Base-by-base conservation (phyloP, 2,797 vertebrate species). In the Micrastur ruficollis region DNA sequence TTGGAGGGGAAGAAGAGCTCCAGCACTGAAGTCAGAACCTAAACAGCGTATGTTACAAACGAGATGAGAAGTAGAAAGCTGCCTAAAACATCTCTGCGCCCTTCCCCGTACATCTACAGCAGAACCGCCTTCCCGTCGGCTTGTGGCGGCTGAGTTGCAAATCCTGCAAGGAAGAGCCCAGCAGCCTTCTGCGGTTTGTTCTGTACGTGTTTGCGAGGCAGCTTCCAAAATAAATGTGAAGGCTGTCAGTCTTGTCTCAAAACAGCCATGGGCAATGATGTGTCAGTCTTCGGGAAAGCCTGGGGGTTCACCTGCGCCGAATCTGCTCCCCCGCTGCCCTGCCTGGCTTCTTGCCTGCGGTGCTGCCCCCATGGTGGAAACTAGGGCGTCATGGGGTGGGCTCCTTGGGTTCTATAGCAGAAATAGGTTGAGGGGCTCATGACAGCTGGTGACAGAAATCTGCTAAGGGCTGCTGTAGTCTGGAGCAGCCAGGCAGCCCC, bases 291-390 rank as follows among this genome's bases (percentile, higher is more conserved):
- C 1, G 3, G 68, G 61, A 53, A 20, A 72, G 46, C 29, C 65
- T 44, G 67, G 32, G 19, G 53, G 34, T 21, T 67, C 62, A 56
- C 44, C 49, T 47, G 42, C 56, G 31, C 31, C 6, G 3, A 47
- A 25, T 1, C 36, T 36, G 36, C 25, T 63, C n/a, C 62, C 42
- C 36, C 1, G 0, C 20, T 3, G 0, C 44, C 59, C 34, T 17
- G 75, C 23, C 12, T 20, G 29, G 38, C n/a, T 34, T 22, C 59
- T 14, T 20, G 23, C 66, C 52, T 0, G 0, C 0, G 3, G 27
- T 4, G 38, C 61, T 21, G 36, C 5, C 5, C 32, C n/a, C 3
- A 0, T 4, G 14, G 2, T 55, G 40, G 61, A 36, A 73, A 76
- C 34, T 1, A 26, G 29, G 38, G 49, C 16, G 40, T 9, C 4